A percentile compares a stretch with the other conserved stretches of the same genome.
phyloP scores from a whole-genome alignment of 2,888 invertebrate species.

The Tenthredo notha region DNA sequence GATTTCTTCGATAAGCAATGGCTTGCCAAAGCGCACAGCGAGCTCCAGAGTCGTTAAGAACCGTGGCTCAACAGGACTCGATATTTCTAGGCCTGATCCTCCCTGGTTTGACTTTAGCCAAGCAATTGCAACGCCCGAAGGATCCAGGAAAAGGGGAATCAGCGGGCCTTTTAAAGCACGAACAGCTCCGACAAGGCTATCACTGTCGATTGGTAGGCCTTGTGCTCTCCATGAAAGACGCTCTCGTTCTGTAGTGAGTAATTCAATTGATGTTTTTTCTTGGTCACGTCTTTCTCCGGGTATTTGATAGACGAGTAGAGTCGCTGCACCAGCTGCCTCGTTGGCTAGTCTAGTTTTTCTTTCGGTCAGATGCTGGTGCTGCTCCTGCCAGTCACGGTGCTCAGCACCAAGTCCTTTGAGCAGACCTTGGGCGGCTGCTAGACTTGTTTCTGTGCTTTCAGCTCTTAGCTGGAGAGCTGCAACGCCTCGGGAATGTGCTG shows the following conservation, averaged over 20 bases:
- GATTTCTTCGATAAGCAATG: constrained; percentile 73
- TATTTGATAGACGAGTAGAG: constrained; percentile 73
- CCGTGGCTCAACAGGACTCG: constrained; percentile 88
- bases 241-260: constrained; percentile 83
- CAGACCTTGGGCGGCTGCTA: constrained; percentile 89
- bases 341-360: constrained; percentile 68
- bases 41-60: constrained; percentile 88
- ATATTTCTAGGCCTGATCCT: constrained; percentile 85
- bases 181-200: constrained; percentile 73
- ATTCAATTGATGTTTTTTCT: constrained; percentile 69
- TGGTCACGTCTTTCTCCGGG: constrained; percentile 66
- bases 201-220: constrained; percentile 86
- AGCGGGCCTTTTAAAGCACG: constrained; percentile 79
- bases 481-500: constrained; percentile 95
- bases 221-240: constrained; percentile 92
- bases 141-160: constrained; percentile 92
- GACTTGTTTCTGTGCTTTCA: constrained; percentile 86
- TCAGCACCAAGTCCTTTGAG: constrained; percentile 94
- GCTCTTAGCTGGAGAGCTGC: constrained; percentile 84
- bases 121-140: constrained; percentile 89
- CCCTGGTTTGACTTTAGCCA: constrained; percentile 90
- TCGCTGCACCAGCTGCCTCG: constrained; percentile 73
- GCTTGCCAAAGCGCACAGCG: constrained; percentile 82
- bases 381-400: constrained; percentile 90
- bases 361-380: constrained; percentile 68